phyloP scores from a whole-genome alignment of 2,797 vertebrate genomes.

The Enteromius trimaculatus region DNA sequence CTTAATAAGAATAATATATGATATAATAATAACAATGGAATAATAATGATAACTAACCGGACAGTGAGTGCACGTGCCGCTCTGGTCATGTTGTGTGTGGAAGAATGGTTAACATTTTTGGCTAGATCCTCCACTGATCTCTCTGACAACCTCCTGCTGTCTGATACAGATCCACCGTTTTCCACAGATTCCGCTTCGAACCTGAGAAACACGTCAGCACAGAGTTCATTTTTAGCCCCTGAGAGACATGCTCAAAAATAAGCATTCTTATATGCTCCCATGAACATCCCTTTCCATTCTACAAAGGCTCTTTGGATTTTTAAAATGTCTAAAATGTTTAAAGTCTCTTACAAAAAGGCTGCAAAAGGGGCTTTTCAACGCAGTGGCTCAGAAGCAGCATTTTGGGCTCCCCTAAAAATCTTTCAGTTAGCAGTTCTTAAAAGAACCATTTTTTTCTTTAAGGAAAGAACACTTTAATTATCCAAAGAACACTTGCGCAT shows the following conservation, averaged over 20 bases:
- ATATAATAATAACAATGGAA: too few relatives aligned
- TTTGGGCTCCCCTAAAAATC: neutral
- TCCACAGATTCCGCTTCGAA: slow-evolving; percentile 87
- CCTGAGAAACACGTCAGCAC: slow-evolving; percentile 68
- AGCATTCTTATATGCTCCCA: neutral
- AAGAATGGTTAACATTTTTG: slow-evolving; percentile 75
- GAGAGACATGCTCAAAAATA: neutral
- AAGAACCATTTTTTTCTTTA: neutral
- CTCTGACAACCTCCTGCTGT: slow-evolving; percentile 81
- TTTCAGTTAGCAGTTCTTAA: neutral
- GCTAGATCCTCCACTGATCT: slow-evolving; percentile 91
- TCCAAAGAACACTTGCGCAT: neutral
- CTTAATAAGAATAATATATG: neutral
- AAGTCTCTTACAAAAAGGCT: neutral
- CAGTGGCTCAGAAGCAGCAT: neutral
- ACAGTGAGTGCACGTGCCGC: slow-evolving; percentile 85
- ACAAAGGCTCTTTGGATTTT: neutral
- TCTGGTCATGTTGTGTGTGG: slow-evolving; percentile 78
- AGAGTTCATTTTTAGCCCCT: neutral
- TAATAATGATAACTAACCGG: slow-evolving; percentile 75
- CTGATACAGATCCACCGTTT: slow-evolving; percentile 79
- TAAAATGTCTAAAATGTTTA: too few relatives aligned
- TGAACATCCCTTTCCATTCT: neutral
- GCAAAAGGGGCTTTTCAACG: neutral
- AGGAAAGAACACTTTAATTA: neutral